These are phyloP conservation scores for Drosophila tristis DNA, from an alignment of 1,140 invertebrate genomes.

Conservation along the genomic window DNA sequence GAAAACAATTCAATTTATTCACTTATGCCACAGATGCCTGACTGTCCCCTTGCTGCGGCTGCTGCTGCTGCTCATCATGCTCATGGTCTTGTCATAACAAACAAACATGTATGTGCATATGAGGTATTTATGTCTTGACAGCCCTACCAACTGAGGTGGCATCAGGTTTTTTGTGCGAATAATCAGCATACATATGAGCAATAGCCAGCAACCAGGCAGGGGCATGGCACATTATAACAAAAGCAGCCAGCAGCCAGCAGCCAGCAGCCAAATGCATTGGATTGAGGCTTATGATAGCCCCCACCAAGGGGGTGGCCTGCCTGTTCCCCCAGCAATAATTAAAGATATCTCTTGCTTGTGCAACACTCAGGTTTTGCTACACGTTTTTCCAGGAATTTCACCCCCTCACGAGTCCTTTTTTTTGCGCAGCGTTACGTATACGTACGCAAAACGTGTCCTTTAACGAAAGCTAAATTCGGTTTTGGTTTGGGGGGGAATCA, in stretches of 20 bases:
- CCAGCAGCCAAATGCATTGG: neutral
- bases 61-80: constrained; percentile 17
- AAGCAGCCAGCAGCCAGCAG: neutral
- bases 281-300: neutral
- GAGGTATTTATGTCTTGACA: constrained; percentile 40
- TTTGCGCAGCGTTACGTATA: constrained; percentile 45
- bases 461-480: no score
- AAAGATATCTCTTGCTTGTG: constrained; percentile 15
- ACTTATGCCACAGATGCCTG: neutral
- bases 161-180: constrained; percentile 57
- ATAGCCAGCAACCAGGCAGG: neutral
- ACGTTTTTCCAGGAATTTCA: no score
- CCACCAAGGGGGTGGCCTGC: neutral
- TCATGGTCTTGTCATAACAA: constrained; percentile 25
- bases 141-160: constrained; percentile 54
- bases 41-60: no score
- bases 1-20: constrained; percentile 17
- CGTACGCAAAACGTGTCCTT: constrained; percentile 32
- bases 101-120: no score
- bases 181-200: constrained; percentile 70
- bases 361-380: no score
- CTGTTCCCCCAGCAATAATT: constrained; percentile 35
- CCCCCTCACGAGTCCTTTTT: neutral
- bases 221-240: constrained; percentile 20
- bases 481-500: no score